phyloP scores from a whole-genome alignment of 2,888 invertebrate species.

The Uloborus plumipes region DNA sequence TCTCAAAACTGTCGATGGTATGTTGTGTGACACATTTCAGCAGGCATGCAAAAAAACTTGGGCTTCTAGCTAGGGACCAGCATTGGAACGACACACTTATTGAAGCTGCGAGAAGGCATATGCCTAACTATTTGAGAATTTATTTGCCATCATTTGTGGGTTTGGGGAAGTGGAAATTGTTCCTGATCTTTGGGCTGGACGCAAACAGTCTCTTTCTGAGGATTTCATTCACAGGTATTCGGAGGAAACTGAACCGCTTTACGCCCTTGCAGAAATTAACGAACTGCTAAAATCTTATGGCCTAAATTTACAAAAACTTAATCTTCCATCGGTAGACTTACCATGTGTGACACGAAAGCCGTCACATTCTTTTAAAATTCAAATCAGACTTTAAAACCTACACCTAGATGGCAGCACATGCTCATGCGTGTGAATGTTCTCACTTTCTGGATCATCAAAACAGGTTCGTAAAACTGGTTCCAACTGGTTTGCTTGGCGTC shows the following conservation, averaged over 20 bases:
- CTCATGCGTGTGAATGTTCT: no score
- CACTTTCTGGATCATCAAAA: no score
- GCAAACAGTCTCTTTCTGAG: conserved; percentile 29
- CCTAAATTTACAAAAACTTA: conserved; percentile 12
- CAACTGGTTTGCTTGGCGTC: no score
- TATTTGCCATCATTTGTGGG: conserved; percentile 63
- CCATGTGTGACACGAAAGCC: no score
- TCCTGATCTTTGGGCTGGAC: conserved; percentile 52
- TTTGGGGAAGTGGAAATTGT: conserved; percentile 55
- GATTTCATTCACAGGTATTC: conserved; percentile 17
- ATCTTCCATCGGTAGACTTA: not conserved
- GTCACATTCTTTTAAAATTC: no score
- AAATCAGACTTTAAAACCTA: no score
- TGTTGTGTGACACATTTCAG: conserved; percentile 60
- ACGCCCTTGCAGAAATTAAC: conserved; percentile 29
- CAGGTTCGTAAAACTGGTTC: no score
- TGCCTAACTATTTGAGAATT: conserved; percentile 64
- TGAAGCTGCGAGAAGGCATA: conserved; percentile 61
- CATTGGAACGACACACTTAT: conserved; percentile 66
- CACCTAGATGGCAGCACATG: no score
- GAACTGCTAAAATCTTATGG: not conserved
- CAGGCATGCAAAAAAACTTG: conserved; percentile 62
- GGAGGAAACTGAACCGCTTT: not conserved
- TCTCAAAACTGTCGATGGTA: conserved; percentile 67
- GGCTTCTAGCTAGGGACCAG: conserved; percentile 67